Conservation (phyloP, 1,140 invertebrate genomes). For the Anoplophora glabripennis region DNA sequence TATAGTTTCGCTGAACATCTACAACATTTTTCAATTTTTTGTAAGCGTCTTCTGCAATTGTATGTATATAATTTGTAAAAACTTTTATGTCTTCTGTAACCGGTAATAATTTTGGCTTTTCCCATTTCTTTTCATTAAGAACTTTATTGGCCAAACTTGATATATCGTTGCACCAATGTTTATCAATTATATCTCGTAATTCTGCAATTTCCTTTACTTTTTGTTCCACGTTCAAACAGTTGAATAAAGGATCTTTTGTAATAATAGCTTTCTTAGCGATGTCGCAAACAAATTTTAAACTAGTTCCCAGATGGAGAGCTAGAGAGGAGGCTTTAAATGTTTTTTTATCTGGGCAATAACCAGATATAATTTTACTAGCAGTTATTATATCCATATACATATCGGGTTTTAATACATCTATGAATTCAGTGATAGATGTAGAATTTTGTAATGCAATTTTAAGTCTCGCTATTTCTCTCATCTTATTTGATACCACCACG, state of each 20-base stretch:
- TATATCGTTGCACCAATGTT: conserved; percentile 29
- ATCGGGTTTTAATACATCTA: conserved; percentile 20
- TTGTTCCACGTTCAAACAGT: conserved; percentile 12
- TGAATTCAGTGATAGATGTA: conserved; percentile 1
- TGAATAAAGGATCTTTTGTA: conserved; percentile 21
- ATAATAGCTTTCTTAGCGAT: conserved; percentile 27
- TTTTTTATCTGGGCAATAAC: conserved; percentile 29
- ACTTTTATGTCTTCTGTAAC: conserved; percentile 21
- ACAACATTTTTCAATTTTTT: conserved; percentile 10
- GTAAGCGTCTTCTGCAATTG: conserved; percentile 18
- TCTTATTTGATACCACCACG: conserved; percentile 21
- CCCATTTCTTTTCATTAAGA: conserved; percentile 21
- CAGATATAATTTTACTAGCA: conserved; percentile 27
- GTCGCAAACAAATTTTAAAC: conserved; percentile 27
- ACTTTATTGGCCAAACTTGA: conserved; percentile 27
- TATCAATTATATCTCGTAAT: conserved; percentile 17
- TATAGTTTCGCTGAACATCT: conserved; percentile 14
- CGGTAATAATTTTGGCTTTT: conserved; percentile 22
- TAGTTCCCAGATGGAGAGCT: conserved; percentile 24
- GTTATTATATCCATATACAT: conserved; percentile 15
- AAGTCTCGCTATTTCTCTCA: conserved; percentile 25
- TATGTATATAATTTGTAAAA: conserved; percentile 13
- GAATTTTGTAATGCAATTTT: conserved; percentile 14
- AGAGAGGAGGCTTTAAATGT: conserved; percentile 28
- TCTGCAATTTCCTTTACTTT: conserved; percentile 18